Conservation (phyloP, 2,888 invertebrate species). For the Sialis fuliginosa region DNA sequence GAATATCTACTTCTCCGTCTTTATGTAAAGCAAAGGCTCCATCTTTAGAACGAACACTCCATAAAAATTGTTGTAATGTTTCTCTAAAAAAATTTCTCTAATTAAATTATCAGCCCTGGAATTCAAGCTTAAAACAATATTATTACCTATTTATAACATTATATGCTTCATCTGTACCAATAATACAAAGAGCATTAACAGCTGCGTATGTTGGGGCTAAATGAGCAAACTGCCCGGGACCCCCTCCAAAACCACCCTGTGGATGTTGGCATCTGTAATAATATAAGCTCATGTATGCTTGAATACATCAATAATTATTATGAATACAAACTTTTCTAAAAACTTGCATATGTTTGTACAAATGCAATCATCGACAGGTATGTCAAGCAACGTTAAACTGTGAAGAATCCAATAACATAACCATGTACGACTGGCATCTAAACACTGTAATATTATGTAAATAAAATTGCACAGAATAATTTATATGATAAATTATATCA, state of each 20-base stretch:
- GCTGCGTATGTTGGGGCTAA: slow-evolving; percentile 97
- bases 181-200: slow-evolving; percentile 76
- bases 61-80: slow-evolving; percentile 58
- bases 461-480: background rate
- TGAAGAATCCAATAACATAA: slow-evolving; percentile 94
- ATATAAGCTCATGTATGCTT: too few relatives aligned
- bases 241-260: slow-evolving; percentile 84
- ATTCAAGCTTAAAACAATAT: slow-evolving; percentile 1
- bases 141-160: slow-evolving; percentile 63
- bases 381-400: slow-evolving; percentile 61
- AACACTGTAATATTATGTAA: slow-evolving; percentile 28
- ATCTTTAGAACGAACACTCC: slow-evolving; percentile 57
- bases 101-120: background rate
- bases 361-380: slow-evolving; percentile 35
- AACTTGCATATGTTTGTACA: slow-evolving; percentile 37
- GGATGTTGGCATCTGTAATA: slow-evolving; percentile 48
- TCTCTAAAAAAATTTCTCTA: slow-evolving; percentile 26
- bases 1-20: slow-evolving; percentile 84
- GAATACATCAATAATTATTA: too few relatives aligned
- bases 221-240: slow-evolving; percentile 83
- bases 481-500: slow-evolving; percentile 17
- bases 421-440: slow-evolving; percentile 96
- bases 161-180: slow-evolving; percentile 67
- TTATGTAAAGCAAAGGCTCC: slow-evolving; percentile 87
- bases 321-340: slow-evolving; percentile 30